These are phyloP conservation scores for Sinelater perroti DNA, from an alignment of 2,888 invertebrate species.

Conservation along the genomic window DNA sequence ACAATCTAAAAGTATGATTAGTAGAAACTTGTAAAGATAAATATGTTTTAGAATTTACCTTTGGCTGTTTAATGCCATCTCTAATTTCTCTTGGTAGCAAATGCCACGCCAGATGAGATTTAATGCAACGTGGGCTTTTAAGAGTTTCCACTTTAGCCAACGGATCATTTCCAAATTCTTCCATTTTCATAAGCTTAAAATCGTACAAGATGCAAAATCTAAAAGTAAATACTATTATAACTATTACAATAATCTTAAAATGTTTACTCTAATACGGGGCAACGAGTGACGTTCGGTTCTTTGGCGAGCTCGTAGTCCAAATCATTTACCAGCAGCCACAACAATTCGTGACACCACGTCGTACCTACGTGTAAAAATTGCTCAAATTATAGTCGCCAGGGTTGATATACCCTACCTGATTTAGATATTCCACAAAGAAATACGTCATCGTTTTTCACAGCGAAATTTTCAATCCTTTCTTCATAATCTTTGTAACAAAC, in stretches of 20 bases:
- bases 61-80: constrained; percentile 55
- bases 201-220: neutral
- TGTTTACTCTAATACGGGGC: constrained; percentile 2
- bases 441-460: constrained; percentile 6
- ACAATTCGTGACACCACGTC: constrained; percentile 5
- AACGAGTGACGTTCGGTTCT: neutral
- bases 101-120: constrained; percentile 70
- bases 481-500: constrained; percentile 5
- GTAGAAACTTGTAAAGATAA: too few species aligned
- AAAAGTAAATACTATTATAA: too few species aligned
- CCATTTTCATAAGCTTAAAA: neutral
- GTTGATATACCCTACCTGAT: constrained; percentile 11
- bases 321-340: constrained; percentile 3
- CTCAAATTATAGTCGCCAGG: neutral
- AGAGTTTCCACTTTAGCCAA: too few species aligned
- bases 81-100: constrained; percentile 65
- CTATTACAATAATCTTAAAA: too few species aligned
- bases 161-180: neutral
- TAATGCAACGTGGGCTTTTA: constrained; percentile 64
- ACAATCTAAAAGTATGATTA: constrained; percentile 59
- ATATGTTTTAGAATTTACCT: constrained; percentile 50
- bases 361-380: constrained; percentile 6
- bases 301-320: neutral
- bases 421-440: neutral
- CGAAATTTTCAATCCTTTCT: constrained; percentile 11